These are phyloP conservation scores for Procavia capensis DNA, from an alignment of 2,113 vertebrate genomes.

Conservation along the genomic window DNA sequence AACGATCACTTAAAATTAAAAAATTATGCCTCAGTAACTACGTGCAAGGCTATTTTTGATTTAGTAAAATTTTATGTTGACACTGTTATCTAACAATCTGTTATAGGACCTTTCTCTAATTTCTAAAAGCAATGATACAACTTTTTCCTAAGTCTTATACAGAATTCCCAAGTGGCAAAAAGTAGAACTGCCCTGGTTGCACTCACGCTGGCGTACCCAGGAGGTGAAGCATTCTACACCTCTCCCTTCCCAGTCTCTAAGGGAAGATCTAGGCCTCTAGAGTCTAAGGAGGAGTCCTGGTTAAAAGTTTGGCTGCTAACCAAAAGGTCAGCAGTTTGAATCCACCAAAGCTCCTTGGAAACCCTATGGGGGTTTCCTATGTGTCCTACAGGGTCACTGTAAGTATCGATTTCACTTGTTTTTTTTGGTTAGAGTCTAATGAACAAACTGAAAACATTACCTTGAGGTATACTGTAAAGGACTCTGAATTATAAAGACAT, in stretches of 20 bases:
- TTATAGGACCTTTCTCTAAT: background rate
- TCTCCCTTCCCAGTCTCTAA: background rate
- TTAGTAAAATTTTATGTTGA: slow-evolving; percentile 17
- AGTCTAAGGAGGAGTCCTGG: background rate
- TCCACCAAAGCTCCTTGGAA: too few species aligned
- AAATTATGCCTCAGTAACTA: slow-evolving; percentile 4
- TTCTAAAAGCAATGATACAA: background rate
- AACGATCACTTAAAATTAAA: slow-evolving; percentile 55
- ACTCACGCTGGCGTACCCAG: background rate
- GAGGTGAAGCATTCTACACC: background rate
- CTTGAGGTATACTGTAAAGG: background rate
- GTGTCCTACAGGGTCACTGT: too few species aligned
- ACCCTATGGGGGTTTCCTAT: too few species aligned
- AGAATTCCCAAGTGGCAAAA: slow-evolving; percentile 27
- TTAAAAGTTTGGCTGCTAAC: too few species aligned
- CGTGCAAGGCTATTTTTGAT: background rate
- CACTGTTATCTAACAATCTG: background rate
- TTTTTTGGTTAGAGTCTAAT: background rate
- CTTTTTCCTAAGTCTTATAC: background rate
- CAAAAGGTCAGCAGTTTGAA: too few species aligned
- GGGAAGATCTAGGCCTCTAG: background rate
- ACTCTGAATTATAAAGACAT: background rate
- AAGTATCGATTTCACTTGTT: too few species aligned
- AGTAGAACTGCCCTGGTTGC: background rate
- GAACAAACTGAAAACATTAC: background rate